Base-by-base conservation (phyloP, 2,797 vertebrate genomes). In the Lithobates pipiens region DNA sequence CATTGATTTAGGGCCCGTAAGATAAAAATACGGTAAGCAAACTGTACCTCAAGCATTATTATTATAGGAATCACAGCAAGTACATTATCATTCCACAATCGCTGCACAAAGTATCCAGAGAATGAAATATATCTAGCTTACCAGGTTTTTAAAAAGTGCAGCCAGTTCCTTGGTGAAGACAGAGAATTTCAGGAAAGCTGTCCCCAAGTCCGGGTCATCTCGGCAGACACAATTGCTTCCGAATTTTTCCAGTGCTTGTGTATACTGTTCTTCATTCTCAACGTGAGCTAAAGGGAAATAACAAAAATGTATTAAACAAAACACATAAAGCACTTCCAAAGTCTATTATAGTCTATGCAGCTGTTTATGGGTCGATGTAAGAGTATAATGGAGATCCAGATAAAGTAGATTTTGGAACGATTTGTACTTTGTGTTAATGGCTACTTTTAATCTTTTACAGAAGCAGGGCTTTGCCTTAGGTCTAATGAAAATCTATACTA, bases 91-190 rank as follows among this genome's bases (percentile, higher is more conserved):
- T 61, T 57, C 54, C 18, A 61, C 21, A 61, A 7, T 23, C 3
- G 1, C 54, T 57, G 21, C 54, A 57, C 21, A 57, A 16, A 21
- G 50, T 3, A 54, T 18, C 0, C 1, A 0, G 54, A 23, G 0
- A 21, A 61, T 8, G 2, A 23, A 23, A 61, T 23, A 27, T 18
- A 16, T 74, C 23, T 21, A 16, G 34, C 97, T 95, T 91, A 99
- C 98, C 94, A 99, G 93, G 93, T 99, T 99, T 94, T 99, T 99
- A 94, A 99, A 99, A 89, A 99, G 97, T 3, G 98, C 98, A 0
- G 98, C 98, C 90, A 99, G 93, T 93, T 99, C 98, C 93, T 99
- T 99, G 85, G 98, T 99, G 89, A 99, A 99, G 89, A 99, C 98
- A 0, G 98, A 98, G 94, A 99, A 99, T 94, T 99, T 99, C 87